Evolutionary conservation across 2,797 vertebrate species (phyloP).

Genomic region (Anguilla megastoma): DNA sequence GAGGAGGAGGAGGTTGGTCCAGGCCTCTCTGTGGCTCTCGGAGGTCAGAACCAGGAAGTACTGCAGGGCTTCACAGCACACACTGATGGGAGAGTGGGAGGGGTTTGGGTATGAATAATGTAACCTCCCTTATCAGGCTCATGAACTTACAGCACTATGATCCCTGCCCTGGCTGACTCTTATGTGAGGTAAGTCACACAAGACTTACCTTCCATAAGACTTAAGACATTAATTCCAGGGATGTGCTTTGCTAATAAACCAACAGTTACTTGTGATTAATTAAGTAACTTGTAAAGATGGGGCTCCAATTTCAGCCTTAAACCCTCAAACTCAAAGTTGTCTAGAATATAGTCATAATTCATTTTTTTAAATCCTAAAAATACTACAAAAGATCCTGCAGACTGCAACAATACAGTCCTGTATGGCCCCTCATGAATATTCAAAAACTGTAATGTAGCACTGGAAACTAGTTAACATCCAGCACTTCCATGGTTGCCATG

Average conservation of each 20-base stretch:
- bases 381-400: background rate
- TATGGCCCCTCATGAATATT: no score
- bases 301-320: slow-evolving; percentile 16
- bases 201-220: no score
- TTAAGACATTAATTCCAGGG: background rate
- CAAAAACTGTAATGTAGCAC: no score
- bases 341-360: background rate
- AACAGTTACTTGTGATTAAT: background rate
- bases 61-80: slow-evolving; percentile 92
- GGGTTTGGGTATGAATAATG: background rate
- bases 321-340: background rate
- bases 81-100: slow-evolving; percentile 65
- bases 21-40: slow-evolving; percentile 96
- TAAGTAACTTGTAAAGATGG: background rate
- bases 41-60: slow-evolving; percentile 95
- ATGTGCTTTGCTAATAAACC: background rate
- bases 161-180: background rate
- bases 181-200: no score
- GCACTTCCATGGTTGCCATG: no score
- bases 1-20: slow-evolving; percentile 95
- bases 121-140: background rate
- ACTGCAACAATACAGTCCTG: background rate
- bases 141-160: no score
- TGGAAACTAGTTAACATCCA: no score
- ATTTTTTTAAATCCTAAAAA: background rate